Base-by-base conservation (phyloP, 2,888 invertebrate genomes). In the Lutraria lutraria region DNA sequence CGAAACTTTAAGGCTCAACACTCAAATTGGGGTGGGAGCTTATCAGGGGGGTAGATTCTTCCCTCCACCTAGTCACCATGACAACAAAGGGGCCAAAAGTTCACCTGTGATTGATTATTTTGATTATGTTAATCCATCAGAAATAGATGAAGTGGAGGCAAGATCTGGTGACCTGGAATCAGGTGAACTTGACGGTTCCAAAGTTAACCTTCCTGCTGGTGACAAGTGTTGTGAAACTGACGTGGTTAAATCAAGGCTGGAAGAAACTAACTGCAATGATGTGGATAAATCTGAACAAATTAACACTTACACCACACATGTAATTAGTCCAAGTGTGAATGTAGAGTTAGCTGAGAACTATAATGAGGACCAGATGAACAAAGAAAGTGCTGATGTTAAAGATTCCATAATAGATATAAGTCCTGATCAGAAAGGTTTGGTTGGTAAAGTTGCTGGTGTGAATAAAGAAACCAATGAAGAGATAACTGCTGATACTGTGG, bases 101-200 rank as follows among this genome's bases (percentile, higher is more conserved):
- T 76, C 84, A n/a, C 86, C 81, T 8, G 88, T 91, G 29, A 89
- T 91, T 56, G 91, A 91, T 76, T 91, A 91, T 60, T 91, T 91
- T 83, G 91, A 91, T 72, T 91, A 91, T 84, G 91, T 91, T 6
- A 91, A 91, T 72, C 91, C 91, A 16, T 86, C 89, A 4, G 89
- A 91, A 19, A 79, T 60, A 3, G 86, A 91, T 12, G 86, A 91
- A 12, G 29, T 34, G 34, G 76, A 34, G 31, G 16, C 29, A 25
- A 1, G 76, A 34, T 25, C 31, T 19, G 76, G 60, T 29, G 29
- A 34, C 76, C 29, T 76, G 16, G 31, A 15, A 19, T 16, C 29
- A 34, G 76, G 76, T 76, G 76, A 76, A 15, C 31, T 34, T 68
- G 63, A 68, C n/a, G 8, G n/a, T 68, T 12, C 63, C 63, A 25